A percentile compares a stretch with the other conserved stretches of the same genome.
phyloP scores from a whole-genome alignment of 2,797 vertebrate genomes.

The Limosa lapponica region DNA sequence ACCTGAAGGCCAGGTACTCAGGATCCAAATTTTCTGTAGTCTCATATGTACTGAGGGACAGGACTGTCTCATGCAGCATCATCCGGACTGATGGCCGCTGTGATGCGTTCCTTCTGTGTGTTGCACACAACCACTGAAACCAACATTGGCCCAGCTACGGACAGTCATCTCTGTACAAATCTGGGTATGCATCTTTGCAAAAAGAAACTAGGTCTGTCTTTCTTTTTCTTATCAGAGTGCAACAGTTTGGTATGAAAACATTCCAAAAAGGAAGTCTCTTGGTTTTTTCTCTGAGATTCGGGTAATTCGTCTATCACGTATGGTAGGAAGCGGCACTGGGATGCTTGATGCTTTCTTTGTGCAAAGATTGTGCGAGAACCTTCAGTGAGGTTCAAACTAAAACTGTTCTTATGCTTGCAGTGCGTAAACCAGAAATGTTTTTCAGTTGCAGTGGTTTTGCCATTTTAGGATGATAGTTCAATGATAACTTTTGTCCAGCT shows the following conservation, averaged over 20 bases:
- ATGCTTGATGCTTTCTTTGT: not conserved
- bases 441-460: not conserved
- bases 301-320: not conserved
- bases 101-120: accelerated
- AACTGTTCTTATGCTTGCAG: not conserved
- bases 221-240: not conserved
- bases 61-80: not conserved
- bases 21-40: not conserved
- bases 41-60: not conserved
- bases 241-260: not conserved
- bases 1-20: not conserved
- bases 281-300: not conserved
- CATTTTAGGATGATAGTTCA: not conserved
- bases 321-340: not conserved
- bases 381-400: not conserved
- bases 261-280: not conserved
- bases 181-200: not conserved
- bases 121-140: not conserved
- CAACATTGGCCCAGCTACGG: not conserved
- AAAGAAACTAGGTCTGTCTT: not conserved
- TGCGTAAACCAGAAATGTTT: not conserved
- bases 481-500: not conserved
- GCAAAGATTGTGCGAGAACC: not conserved
- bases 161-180: not conserved
- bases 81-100: accelerated